Evolutionary conservation across 2,888 invertebrate species (phyloP).

Genomic region (Syrista parreyssii): DNA sequence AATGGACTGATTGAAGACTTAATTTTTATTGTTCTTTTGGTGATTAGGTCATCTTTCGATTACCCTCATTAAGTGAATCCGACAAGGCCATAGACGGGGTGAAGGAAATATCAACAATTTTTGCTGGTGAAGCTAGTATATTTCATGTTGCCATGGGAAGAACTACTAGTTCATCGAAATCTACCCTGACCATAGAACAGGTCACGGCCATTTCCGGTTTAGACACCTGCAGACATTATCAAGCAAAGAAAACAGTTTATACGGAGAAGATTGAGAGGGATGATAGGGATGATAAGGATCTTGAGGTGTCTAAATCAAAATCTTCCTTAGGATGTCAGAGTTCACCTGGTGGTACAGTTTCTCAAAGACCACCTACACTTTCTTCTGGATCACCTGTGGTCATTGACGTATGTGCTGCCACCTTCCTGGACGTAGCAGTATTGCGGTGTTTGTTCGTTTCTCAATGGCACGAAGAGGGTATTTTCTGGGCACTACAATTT

Average conservation of each 20-base stretch:
- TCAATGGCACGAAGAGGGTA: constrained; percentile 98
- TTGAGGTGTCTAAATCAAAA: constrained; percentile 29
- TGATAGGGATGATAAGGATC: constrained; percentile 32
- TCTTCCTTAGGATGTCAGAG: constrained; percentile 19
- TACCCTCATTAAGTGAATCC: constrained; percentile 80
- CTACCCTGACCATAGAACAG: constrained; percentile 68
- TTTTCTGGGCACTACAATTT: constrained; percentile 96
- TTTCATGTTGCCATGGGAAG: constrained; percentile 74
- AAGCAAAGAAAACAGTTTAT: constrained; percentile 27
- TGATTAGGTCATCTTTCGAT: constrained; percentile 79
- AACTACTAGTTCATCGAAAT: constrained; percentile 65
- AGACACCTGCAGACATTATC: constrained; percentile 51
- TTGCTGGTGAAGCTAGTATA: constrained; percentile 84
- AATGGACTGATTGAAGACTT: background rate
- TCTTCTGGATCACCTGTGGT: constrained; percentile 15
- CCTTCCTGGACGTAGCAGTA: constrained; percentile 96
- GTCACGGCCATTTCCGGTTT: constrained; percentile 65
- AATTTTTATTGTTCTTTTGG: constrained; percentile 5
- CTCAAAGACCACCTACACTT: constrained; percentile 40
- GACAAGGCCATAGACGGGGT: constrained; percentile 71
- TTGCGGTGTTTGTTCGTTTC: constrained; percentile 94
- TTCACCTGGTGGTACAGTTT: constrained; percentile 34
- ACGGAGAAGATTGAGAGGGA: constrained; percentile 23
- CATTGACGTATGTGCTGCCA: constrained; percentile 83
- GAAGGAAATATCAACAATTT: constrained; percentile 82